These are phyloP conservation scores for Solen grandis DNA, from an alignment of 1,140 invertebrate species.

Conservation along the genomic window DNA sequence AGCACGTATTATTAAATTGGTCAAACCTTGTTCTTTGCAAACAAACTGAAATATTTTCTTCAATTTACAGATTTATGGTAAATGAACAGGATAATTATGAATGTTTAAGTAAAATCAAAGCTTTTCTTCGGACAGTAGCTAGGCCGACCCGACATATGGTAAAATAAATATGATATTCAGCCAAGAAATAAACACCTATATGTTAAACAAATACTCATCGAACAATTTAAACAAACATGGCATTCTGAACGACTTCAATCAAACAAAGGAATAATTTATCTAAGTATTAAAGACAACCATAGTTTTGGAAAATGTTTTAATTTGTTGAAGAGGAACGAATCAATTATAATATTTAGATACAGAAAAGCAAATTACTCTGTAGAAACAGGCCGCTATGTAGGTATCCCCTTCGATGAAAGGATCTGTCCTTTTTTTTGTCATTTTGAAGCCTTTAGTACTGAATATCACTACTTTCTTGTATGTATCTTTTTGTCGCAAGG, in stretches of 20 bases:
- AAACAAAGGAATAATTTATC: not conserved
- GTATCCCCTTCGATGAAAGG: not conserved
- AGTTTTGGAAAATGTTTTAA: not conserved
- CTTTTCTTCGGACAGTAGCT: too few species aligned
- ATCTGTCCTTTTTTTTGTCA: not conserved
- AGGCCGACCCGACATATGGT: not conserved
- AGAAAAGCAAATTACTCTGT: not conserved
- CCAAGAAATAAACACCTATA: not conserved
- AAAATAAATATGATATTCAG: not conserved
- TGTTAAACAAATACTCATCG: not conserved
- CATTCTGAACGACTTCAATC: not conserved
- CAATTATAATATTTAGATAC: not conserved
- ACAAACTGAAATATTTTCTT: not conserved
- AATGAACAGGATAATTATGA: not conserved
- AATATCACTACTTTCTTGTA: not conserved
- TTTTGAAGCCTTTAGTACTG: not conserved
- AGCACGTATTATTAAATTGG: not conserved
- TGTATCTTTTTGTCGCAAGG: not conserved
- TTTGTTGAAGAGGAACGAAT: not conserved
- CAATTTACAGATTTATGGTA: not conserved
- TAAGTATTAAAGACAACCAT: not conserved
- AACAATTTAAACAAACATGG: not conserved
- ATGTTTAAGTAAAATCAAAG: not conserved
- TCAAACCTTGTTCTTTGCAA: not conserved
- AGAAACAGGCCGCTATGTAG: not conserved